phyloP scores from a whole-genome alignment of 2,888 invertebrate genomes.

The Drosophila cognata region DNA sequence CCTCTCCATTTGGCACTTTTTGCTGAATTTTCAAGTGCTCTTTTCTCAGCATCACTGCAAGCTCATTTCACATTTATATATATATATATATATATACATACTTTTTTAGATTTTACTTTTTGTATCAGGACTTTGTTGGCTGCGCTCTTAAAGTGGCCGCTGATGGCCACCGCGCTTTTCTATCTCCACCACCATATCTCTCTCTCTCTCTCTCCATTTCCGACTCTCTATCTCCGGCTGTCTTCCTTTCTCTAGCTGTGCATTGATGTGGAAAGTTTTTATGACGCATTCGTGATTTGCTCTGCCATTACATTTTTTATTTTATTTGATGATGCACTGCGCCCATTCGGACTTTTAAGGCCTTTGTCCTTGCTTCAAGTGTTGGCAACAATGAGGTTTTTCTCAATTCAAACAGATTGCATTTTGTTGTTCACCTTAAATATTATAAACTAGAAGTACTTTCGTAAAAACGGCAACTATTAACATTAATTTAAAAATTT shows the following conservation, averaged over 20 bases:
- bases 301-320: constrained; percentile 40
- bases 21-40: constrained; percentile 66
- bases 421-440: constrained; percentile 28
- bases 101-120: constrained; percentile 22
- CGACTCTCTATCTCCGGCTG: not conserved
- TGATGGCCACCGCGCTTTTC: constrained; percentile 53
- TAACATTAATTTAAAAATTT: not conserved
- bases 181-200: constrained; percentile 33
- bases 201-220: constrained; percentile 7
- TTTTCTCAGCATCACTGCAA: constrained; percentile 45
- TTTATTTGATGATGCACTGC: constrained; percentile 69
- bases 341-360: constrained; percentile 67
- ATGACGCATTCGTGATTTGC: constrained; percentile 77
- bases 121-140: constrained; percentile 62
- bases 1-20: constrained; percentile 54
- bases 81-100: constrained; percentile 1
- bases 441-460: constrained; percentile 8
- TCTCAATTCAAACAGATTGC: constrained; percentile 15
- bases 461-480: not conserved
- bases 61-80: constrained; percentile 48
- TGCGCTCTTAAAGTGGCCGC: constrained; percentile 57
- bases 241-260: constrained; percentile 16
- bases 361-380: constrained; percentile 74
- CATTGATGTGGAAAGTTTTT: constrained; percentile 78
- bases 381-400: constrained; percentile 38